Conservation (phyloP, 2,797 vertebrate species). For the Cetoscarus ocellatus region DNA sequence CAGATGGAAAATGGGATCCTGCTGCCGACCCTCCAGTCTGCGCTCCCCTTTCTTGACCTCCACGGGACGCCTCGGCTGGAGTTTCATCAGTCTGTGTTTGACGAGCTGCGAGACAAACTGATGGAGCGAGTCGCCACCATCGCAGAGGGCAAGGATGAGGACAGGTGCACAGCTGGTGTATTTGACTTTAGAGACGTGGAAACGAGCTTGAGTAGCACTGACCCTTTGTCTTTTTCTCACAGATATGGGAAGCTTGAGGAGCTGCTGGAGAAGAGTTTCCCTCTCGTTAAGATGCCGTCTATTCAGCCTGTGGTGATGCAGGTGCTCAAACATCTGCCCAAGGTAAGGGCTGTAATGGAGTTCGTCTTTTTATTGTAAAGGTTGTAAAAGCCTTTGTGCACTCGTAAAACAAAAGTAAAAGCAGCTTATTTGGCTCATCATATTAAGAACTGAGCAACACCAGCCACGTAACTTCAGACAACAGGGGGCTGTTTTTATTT, state of each 20-base stretch:
- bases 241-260: slow-evolving; percentile 97
- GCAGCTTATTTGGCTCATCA: too few relatives aligned
- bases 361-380: too few relatives aligned
- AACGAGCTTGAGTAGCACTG: not conserved
- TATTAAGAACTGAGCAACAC: too few relatives aligned
- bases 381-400: too few relatives aligned
- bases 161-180: slow-evolving; percentile 81
- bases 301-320: slow-evolving; percentile 99
- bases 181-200: not conserved
- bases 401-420: too few relatives aligned
- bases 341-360: slow-evolving; percentile 78
- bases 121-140: slow-evolving; percentile 95
- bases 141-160: slow-evolving; percentile 93
- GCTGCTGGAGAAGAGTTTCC: slow-evolving; percentile 96
- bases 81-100: slow-evolving; percentile 98
- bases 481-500: too few relatives aligned
- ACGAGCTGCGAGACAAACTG: slow-evolving; percentile 95
- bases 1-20: slow-evolving; percentile 97
- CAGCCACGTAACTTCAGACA: too few relatives aligned
- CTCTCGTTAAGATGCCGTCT: slow-evolving; percentile 97
- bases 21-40: slow-evolving; percentile 96
- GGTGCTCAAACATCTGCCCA: slow-evolving; percentile 96
- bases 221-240: not conserved
- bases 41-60: slow-evolving; percentile 96
- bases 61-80: slow-evolving; percentile 96